A percentile compares a stretch with the other conserved stretches of the same genome.
phyloP scores from a whole-genome alignment of 2,797 vertebrate genomes.

The Ctenopoma kingsleyae region DNA sequence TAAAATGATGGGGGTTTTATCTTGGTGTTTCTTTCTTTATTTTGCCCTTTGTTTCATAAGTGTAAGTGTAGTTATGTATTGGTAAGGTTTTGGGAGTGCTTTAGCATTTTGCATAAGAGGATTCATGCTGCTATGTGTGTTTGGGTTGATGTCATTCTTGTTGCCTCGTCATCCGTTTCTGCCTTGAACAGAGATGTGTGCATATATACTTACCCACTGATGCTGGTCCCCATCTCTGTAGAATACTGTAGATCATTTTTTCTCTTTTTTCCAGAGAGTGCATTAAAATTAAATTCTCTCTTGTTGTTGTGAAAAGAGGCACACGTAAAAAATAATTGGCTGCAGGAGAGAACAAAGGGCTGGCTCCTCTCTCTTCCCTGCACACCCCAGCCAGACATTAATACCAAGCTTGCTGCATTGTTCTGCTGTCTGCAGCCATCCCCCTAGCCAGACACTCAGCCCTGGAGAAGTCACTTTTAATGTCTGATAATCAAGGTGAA shows the following conservation, averaged over 20 bases:
- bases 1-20: conserved; percentile 68
- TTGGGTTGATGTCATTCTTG: conserved; percentile 78
- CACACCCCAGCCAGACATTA: conserved; percentile 87
- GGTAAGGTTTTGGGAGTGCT: conserved; percentile 50
- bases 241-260: conserved; percentile 74
- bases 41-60: conserved; percentile 51
- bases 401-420: conserved; percentile 90
- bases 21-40: conserved; percentile 59
- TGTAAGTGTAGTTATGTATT: conserved; percentile 53
- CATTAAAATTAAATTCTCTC: conserved; percentile 90
- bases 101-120: conserved; percentile 72
- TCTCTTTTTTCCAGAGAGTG: conserved; percentile 80
- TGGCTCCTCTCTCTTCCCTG: conserved; percentile 84
- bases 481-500: conserved; percentile 98
- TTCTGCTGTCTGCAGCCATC: conserved; percentile 94
- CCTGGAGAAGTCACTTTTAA: conserved; percentile 93
- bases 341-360: conserved; percentile 95
- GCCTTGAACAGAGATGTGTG: conserved; percentile 71
- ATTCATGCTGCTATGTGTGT: conserved; percentile 68
- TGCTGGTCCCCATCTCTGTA: conserved; percentile 69
- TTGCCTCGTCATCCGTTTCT: conserved; percentile 74
- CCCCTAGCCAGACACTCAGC: conserved; percentile 94
- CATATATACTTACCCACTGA: conserved; percentile 75
- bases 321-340: conserved; percentile 91
- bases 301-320: conserved; percentile 91